phyloP scores from a whole-genome alignment of 2,797 vertebrate genomes.

The Eospalax fontanierii region DNA sequence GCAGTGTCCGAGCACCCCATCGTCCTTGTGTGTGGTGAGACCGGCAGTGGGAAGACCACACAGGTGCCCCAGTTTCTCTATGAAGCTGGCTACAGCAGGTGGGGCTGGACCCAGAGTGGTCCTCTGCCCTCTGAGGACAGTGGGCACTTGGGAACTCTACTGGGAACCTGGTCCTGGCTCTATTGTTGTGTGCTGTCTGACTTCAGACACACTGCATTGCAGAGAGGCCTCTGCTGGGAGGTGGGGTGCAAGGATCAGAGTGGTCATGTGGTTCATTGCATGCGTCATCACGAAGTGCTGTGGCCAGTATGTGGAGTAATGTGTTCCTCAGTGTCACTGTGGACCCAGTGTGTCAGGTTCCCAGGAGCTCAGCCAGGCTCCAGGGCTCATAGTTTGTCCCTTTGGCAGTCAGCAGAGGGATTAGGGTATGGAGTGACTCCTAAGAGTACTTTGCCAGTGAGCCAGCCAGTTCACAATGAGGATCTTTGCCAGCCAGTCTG shows the following conservation, averaged over 20 bases:
- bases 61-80: constrained; percentile 99
- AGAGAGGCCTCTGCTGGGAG: neutral
- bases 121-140: neutral
- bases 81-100: constrained; percentile 98
- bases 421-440: neutral
- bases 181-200: fast-evolving
- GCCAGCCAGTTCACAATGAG: neutral
- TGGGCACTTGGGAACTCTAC: fast-evolving
- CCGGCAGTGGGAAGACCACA: constrained; percentile 98
- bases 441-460: neutral
- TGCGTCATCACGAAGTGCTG: too few relatives aligned
- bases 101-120: neutral
- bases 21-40: constrained; percentile 96
- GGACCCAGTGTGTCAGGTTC: neutral
- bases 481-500: too few relatives aligned
- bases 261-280: neutral
- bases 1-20: constrained; percentile 94
- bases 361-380: neutral
- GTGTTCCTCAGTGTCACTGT: neutral
- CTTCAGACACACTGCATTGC: neutral
- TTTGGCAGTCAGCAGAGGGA: neutral
- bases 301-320: neutral
- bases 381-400: neutral
- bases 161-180: neutral
- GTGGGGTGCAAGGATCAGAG: neutral